Percentiles rank a stretch among this genome's conserved stretches.
Evolutionary conservation across 2,888 invertebrate species (phyloP).

Genomic region (Embidobia sp.): DNA sequence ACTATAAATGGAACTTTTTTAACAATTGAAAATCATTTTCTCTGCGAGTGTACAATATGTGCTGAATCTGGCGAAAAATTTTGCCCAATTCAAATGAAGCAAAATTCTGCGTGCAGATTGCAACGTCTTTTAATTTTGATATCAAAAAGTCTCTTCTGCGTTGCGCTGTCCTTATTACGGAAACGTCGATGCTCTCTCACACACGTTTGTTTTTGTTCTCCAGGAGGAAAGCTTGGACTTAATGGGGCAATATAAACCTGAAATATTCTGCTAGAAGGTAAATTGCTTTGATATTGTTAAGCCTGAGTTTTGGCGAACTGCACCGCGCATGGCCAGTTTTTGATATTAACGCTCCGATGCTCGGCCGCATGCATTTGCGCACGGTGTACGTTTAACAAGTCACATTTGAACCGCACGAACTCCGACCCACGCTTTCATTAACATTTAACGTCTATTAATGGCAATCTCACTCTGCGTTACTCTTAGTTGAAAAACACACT

Average conservation of each 20-base stretch:
- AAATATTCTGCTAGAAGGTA: constrained; percentile 90
- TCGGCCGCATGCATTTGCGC: constrained; percentile 45
- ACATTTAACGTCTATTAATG: constrained; percentile 39
- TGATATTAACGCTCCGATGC: constrained; percentile 37
- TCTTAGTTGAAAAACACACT: background rate
- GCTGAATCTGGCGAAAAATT: no score
- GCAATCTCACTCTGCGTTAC: background rate
- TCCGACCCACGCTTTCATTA: constrained; percentile 61
- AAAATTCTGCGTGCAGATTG: no score
- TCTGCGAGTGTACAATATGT: no score
- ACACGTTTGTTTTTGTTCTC: constrained; percentile 84
- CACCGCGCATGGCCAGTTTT: constrained; percentile 63
- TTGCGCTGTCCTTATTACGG: constrained; percentile 60
- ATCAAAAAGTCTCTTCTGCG: constrained; percentile 25
- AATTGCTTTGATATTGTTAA: constrained; percentile 81
- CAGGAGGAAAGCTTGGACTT: constrained; percentile 89
- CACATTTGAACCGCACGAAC: constrained; percentile 39
- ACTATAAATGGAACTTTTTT: no score
- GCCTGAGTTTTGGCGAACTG: constrained; percentile 68
- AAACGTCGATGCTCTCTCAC: constrained; percentile 79
- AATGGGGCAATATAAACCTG: constrained; percentile 90
- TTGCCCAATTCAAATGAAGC: no score
- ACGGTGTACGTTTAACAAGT: constrained; percentile 21
- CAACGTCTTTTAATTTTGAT: no score
- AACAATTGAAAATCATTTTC: no score